Conservation (phyloP, 1,140 invertebrate genomes). For the Drosophila sulfurigaster region DNA sequence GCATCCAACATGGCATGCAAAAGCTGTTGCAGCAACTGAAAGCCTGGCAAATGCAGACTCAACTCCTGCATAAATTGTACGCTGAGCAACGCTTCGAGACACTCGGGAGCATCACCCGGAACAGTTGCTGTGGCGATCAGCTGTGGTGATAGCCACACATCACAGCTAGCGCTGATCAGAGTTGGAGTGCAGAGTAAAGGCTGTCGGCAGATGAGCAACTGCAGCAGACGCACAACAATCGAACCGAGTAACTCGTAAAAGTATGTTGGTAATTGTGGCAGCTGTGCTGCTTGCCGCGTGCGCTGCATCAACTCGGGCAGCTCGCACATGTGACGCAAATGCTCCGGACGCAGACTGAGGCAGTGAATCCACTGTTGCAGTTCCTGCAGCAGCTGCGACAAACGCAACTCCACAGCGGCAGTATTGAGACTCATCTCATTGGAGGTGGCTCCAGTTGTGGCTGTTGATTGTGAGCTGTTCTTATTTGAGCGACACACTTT, state of each 20-base stretch:
- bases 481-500: conserved; percentile 68
- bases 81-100: conserved; percentile 61
- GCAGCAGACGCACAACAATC: conserved; percentile 61
- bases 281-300: conserved; percentile 14
- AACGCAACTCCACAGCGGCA: conserved; percentile 26
- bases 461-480: conserved; percentile 21
- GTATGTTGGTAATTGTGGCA: conserved; percentile 56
- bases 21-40: conserved; percentile 53
- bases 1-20: conserved; percentile 54
- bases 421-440: conserved; percentile 52
- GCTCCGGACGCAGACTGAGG: conserved; percentile 50
- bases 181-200: conserved; percentile 26
- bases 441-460: not conserved
- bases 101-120: conserved; percentile 39
- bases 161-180: conserved; percentile 44
- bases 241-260: conserved; percentile 70
- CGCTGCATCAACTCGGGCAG: conserved; percentile 31
- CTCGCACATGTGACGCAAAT: conserved; percentile 19
- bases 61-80: conserved; percentile 60
- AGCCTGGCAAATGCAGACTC: conserved; percentile 17
- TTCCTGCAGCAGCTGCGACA: conserved; percentile 65
- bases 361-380: conserved; percentile 75
- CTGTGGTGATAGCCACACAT: conserved; percentile 49
- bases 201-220: conserved; percentile 65
- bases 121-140: conserved; percentile 6